A percentile compares a stretch with the other conserved stretches of the same genome.
Conservation (phyloP, 2,113 vertebrate genomes). For the Zosterops lateralis region DNA sequence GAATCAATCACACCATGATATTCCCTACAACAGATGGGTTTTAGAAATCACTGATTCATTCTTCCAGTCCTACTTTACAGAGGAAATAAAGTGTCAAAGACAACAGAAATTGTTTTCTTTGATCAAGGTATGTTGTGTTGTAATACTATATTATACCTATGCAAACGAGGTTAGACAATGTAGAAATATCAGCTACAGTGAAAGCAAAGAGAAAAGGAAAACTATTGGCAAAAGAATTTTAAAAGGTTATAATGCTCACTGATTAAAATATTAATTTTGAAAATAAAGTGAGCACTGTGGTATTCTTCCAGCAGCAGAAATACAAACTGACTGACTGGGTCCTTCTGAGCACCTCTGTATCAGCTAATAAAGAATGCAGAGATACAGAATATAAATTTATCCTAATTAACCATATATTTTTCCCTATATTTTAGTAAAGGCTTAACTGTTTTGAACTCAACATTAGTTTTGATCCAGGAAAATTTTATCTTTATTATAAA, state of each 20-base stretch:
- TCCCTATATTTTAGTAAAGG: not conserved
- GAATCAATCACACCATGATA: not conserved
- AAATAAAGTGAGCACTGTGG: not conserved
- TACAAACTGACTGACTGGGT: accelerated
- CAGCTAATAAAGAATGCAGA: not conserved
- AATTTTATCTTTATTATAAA: not conserved
- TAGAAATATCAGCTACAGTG: not conserved
- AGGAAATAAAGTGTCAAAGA: not conserved
- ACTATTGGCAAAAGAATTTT: not conserved
- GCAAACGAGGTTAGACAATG: not conserved
- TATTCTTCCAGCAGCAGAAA: not conserved
- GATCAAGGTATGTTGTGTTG: not conserved
- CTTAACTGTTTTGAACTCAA: not conserved
- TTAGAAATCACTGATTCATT: not conserved
- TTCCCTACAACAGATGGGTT: not conserved
- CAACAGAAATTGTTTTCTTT: not conserved
- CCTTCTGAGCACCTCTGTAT: not conserved
- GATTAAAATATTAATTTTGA: not conserved
- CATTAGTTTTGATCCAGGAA: not conserved
- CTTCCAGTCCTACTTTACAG: not conserved
- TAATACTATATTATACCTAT: not conserved
- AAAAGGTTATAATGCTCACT: not conserved
- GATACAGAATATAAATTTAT: not conserved
- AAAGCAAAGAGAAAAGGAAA: not conserved
- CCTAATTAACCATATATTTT: not conserved